A percentile compares a stretch with the other conserved stretches of the same genome.
These are phyloP conservation scores for Psilanteris sp. DNA, from an alignment of 1,140 invertebrate species.

Conservation along the genomic window DNA sequence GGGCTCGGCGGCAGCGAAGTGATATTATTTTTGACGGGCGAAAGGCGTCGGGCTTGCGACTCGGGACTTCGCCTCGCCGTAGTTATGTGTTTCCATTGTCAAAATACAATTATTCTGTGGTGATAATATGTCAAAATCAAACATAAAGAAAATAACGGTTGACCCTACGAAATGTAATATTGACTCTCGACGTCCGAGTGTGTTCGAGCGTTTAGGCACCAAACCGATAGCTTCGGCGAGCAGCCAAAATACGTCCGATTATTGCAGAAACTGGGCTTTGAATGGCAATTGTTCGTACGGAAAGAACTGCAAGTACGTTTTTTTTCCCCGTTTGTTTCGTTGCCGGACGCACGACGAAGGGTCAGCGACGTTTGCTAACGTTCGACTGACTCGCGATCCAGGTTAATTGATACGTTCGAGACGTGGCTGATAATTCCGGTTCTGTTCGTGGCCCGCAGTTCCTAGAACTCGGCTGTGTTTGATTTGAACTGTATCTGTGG, in stretches of 20 bases:
- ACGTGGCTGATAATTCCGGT: too few species aligned
- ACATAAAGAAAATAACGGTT: constrained; percentile 88
- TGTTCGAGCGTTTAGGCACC: constrained; percentile 88
- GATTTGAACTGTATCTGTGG: too few species aligned
- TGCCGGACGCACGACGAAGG: too few species aligned
- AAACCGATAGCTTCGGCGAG: constrained; percentile 83
- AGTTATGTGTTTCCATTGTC: constrained; percentile 79
- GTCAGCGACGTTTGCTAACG: too few species aligned
- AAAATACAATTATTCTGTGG: constrained; percentile 77
- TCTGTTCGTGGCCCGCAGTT: too few species aligned
- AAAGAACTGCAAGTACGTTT: constrained; percentile 84
- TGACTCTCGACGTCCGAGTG: constrained; percentile 85
- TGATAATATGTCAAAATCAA: constrained; percentile 88
- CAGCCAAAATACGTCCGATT: constrained; percentile 79
- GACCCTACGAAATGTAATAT: constrained; percentile 86
- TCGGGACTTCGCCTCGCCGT: constrained; percentile 68
- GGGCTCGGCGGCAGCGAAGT: too few species aligned
- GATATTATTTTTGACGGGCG: too few species aligned
- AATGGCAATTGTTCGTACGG: constrained; percentile 87
- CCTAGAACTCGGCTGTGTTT: too few species aligned
- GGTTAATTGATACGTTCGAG: too few species aligned
- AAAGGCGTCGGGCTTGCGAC: constrained; percentile 12
- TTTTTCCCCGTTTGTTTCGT: too few species aligned
- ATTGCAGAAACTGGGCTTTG: constrained; percentile 87
- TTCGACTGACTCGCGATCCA: too few species aligned